Evolutionary conservation across 2,113 vertebrate genomes (phyloP), one percentile per base, ranked within the genome.

Genomic region (Myodes glareolus): DNA sequence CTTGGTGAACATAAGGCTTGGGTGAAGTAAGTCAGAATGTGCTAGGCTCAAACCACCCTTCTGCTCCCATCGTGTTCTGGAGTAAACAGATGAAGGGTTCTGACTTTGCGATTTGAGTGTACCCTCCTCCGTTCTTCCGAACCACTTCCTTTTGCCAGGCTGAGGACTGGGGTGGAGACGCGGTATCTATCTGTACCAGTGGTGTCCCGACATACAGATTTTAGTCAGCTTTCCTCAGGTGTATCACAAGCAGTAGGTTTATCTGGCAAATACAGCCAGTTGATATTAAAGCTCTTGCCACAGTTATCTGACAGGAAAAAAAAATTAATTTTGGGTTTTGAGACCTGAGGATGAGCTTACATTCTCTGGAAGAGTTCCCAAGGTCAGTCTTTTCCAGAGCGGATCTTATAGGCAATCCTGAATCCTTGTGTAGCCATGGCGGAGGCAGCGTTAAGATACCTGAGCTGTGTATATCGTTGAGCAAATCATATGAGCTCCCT

Each of bases 271-370:
- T 36, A 73, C 13, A 95, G 42, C 27, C 75, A 76, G 65, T 42
- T 3, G 42, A 25, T 70, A 61, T 29, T 90, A 67, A 42, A 72
- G 47, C 76, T 91, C 52, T 23, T 47, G 19, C 31, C 39, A 87
- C 67, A 87, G 67, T 67, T 94, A 81, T 96, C 73, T 67, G 50
- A 25, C 82, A 42, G 82, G 8, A 58, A 67, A 88, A 92, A 92
- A 68, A 29, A 16, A 55, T 85, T 39, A 90, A 70, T 78, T 50
- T 45, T 12, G 67, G 23, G 61, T 36, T 80, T 95, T 88, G 63
- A 36, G 94, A 70, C 77, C 88, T 78, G 39, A 78, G 25, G 19
- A 84, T 88, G 75, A 8, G 19, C 61, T 68, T 16, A 1, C n/a
- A 9, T 27, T 91, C 33, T 91, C 77, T 88, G 63, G 67, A 63